Evolutionary conservation across 2,888 invertebrate genomes (phyloP), one percentile per base, ranked within the genome.

Genomic region (Amphipyra berbera): DNA sequence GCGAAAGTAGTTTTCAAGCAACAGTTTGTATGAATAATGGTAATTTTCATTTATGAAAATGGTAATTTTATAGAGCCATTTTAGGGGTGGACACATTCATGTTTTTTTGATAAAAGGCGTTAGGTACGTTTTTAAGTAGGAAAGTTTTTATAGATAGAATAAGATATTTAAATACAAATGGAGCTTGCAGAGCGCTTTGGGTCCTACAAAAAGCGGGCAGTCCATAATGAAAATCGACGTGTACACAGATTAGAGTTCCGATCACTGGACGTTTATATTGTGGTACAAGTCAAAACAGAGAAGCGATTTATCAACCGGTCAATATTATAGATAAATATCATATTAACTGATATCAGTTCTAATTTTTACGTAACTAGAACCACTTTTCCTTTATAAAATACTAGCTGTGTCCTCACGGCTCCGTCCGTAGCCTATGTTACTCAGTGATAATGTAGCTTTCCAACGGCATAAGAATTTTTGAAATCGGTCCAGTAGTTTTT

Each of bases 181-280:
- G 82, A 81, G 82, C 75, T 82, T 82, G 73, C 75, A 76, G 82
- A 81, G 71, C 79, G 76, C 75, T 78, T 68, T 63, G 71, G 74
- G 78, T 69, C 79, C 65, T 69, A 86, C 87, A 88, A 88, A 91
- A 88, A 86, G 87, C 85, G 87, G 86, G 84, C 85, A 86, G 82
- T 82, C 76, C 55, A 77, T 89, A 91, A 91, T 90, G 90, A 90
- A 90, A 90, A 92, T 90, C 81, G 91, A 91, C 92, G 82, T 86
- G 83, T 86, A 87, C 83, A 86, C 82, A 85, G 85, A 89, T 89
- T 89, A 88, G 78, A 82, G 77, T 82, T 85, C 81, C 82, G 81
- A 86, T 83, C 80, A 75, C 67, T 73, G 73, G 81, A 80, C 76
- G 73, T 69, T 76, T 73, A 66, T 13, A 9, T 44, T 10, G 2